Evolutionary conservation across 2,797 vertebrate genomes (phyloP), one percentile per base, ranked within the genome.

Genomic region (Limnodromus scolopaceus): DNA sequence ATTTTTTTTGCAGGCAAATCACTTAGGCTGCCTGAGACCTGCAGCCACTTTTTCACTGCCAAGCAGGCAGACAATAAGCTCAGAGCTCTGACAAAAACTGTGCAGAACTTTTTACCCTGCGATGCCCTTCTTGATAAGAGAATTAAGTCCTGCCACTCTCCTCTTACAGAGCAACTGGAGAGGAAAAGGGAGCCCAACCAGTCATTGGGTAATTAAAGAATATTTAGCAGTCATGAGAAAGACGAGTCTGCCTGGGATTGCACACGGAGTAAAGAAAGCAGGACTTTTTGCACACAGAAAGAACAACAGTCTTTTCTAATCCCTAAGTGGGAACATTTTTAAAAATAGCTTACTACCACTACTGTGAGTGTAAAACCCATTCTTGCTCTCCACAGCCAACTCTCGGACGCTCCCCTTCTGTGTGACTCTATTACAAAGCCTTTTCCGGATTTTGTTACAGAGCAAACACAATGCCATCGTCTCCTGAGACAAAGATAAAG

Each of bases 1-100:
- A 45, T 76, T 95, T 85, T 84, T 86, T 96, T 94, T 84, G 84
- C 90, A 84, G 85, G 86, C 85, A 95, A 89, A 94, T 95, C 94
- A 58, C 86, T 93, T 92, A 46, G 91, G 81, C 88, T 95, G 92
- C 89, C 39, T 39, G 78, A 92, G 92, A 93, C 75, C 25, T 8
- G 11, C 84, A 92, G 78, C 78, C 90, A 46, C 93, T 85, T 92
- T 45, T 54, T 70, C 88, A 38, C 75, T 93, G 89, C 87, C 94
- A 87, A 76, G 57, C 58, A 77, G 72, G 76, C 91, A 89, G 81
- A 89, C 94, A 95, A 78, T 74, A 58, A 89, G 69, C 90, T 92
- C 86, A 78, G 86, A 91, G 85, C 64, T 85, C 90, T 58, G 43
- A 80, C 72, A 86, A 96, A 94, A 95, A 63, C 75, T 54, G 61